These are phyloP conservation scores for Microctonus aethiopoides DNA, from an alignment of 2,888 invertebrate species.

Conservation along the genomic window DNA sequence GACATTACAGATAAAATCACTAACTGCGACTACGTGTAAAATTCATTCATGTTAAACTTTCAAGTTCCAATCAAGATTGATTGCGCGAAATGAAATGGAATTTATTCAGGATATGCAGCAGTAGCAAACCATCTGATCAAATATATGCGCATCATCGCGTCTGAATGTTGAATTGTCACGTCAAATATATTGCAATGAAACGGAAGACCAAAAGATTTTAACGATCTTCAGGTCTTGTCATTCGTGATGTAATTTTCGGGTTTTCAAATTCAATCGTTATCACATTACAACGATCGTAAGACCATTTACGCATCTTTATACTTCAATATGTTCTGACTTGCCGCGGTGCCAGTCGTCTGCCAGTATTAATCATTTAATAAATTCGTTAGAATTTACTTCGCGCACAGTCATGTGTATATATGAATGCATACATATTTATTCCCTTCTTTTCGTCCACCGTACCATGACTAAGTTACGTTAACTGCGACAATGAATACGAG, in stretches of 20 bases:
- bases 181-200: not conserved
- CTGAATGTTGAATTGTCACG: not conserved
- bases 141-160: not conserved
- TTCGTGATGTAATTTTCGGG: not conserved
- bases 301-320: not conserved
- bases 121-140: constrained; percentile 34
- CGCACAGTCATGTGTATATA: too few species aligned
- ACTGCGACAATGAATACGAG: constrained; percentile 1
- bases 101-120: constrained; percentile 49
- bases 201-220: constrained; percentile 23
- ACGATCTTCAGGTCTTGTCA: constrained; percentile 2
- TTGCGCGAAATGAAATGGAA: constrained; percentile 58
- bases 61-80: constrained; percentile 60
- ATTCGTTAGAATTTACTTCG: constrained; percentile 18
- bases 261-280: constrained; percentile 19
- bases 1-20: not conserved
- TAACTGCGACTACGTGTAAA: not conserved
- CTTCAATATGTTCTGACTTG: not conserved
- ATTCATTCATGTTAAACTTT: constrained; percentile 46
- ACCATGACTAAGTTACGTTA: constrained; percentile 13
- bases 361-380: constrained; percentile 1
- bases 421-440: not conserved
- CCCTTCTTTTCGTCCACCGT: constrained; percentile 3
- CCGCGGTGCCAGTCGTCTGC: not conserved
- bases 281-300: not conserved